Base-by-base conservation (phyloP, 64 coral and sea anemone genomes). In the Cladopsammia gracilis region DNA sequence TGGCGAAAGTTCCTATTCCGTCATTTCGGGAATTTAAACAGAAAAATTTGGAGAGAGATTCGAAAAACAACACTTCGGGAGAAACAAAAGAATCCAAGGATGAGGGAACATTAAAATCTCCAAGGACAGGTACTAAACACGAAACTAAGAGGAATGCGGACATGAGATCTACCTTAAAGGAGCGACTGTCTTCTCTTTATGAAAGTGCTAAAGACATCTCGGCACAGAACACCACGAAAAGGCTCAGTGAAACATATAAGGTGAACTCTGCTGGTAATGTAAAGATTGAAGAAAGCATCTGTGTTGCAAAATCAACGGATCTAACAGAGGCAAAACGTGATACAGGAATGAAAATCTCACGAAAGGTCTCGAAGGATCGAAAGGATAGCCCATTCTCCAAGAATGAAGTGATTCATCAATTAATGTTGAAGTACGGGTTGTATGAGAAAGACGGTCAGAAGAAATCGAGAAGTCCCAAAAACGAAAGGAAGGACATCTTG, bases 391-490 rank as follows among this genome's bases (percentile, higher is more conserved):
- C 86, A 10, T 98, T 89, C 25, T 96, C 95, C 1, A 75, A 90
- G 70, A 98, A 94, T 52, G 92, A 98, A 57, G 96, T 98, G 18
- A 98, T 98, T 50, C 96, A 98, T 62, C 94, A 98, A 26, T 52
- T 98, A 67, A 94, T 98, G 96, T 23, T 98, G 16, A 98, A 98
- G 46, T 98, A 98, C 8, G 96, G 96, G 9, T 72, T 98, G 67
- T 98, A 98, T 26, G 83, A 71, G 10, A 74, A 70, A 69, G 59
- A 19, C 2, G 75, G 62, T 11, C 89, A 78, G 58, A 86, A 61
- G 45, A 57, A 42, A 25, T 10, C 18, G 57, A 56, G 25, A 49
- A 10, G n/a, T 49, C 56, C 16, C n/a, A 85, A 79, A 24, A 48
- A 12, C 6, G 48, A 80, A 64, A 16, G 62, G 11, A 51, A 34